Conservation (phyloP, 2,113 vertebrate genomes). For the Lanius collurio region DNA sequence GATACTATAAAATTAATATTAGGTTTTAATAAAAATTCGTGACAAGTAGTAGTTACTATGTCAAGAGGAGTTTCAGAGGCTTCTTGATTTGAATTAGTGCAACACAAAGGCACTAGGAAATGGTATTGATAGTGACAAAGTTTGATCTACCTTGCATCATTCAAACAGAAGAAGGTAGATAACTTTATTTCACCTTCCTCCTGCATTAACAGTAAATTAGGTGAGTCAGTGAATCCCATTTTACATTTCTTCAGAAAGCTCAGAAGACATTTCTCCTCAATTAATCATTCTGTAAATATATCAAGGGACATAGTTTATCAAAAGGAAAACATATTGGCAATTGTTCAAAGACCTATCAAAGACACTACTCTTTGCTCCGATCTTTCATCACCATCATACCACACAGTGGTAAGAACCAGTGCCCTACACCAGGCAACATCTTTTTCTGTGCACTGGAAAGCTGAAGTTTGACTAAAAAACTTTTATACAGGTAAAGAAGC, state of each 20-base stretch:
- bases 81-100: background rate
- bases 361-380: background rate
- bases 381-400: background rate
- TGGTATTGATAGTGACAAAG: background rate
- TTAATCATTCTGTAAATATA: background rate
- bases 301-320: background rate
- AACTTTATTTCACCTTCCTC: background rate
- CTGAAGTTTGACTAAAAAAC: background rate
- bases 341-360: constrained; percentile 6
- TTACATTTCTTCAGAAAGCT: background rate
- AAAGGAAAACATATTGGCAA: background rate
- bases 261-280: background rate
- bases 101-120: background rate
- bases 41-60: background rate
- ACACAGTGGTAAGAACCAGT: background rate
- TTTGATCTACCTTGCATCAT: background rate
- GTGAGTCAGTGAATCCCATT: background rate
- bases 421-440: background rate
- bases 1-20: background rate
- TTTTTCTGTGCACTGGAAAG: background rate
- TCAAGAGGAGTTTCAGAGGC: background rate
- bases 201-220: background rate
- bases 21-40: background rate
- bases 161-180: background rate
- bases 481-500: background rate